Base-by-base conservation (phyloP, 64 coral and sea anemone species). In the Catalaphyllia jardinei region DNA sequence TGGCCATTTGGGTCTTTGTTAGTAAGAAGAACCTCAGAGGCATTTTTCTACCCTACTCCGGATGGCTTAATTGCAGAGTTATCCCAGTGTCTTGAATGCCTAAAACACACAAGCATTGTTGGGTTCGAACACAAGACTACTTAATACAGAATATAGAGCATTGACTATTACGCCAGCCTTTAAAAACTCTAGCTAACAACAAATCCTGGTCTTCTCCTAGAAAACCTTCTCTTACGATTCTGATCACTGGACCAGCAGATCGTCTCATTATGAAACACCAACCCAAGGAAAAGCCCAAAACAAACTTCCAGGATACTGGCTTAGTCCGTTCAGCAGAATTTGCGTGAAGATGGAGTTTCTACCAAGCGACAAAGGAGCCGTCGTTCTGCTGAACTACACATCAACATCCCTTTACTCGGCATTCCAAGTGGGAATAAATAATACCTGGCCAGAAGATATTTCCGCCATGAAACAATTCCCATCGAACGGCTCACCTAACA, bases 231-330 rank as follows among this genome's bases (percentile, higher is more conserved):
- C 65, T 10, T 25, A 69, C 24, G 65, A 69, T 25, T 69, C 65
- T 22, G n/a, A 24, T 25, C 65, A 1, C 9, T 69, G 65, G 65
- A 22, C 65, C 22, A 69, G 3, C 5, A 69, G 5, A 69, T n/a
- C 65, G 4, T n/a, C 65, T 25, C n/a, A 69, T 25, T 69, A 69
- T 25, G 3, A 24, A 69, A 69, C 29, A 38, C 0, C 17, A 6
- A 3, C 35, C 73, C 16, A 20, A 3, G 42, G 42, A 46, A 75
- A 19, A 35, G 38, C 20, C 15, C 33, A 75, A 75, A 38, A 14
- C 73, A 75, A 75, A 75, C 73, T 75, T 38, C 35, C 73, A 7
- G 73, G 73, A 19, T 75, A 75, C 35, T 75, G 73, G 73, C 35
- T 75, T 46, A 75, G 30, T 35, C 38, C 73, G 29, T 75, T 75